Base-by-base conservation (phyloP, 1,140 invertebrate species). In the Pseudomyrmex pallidus region DNA sequence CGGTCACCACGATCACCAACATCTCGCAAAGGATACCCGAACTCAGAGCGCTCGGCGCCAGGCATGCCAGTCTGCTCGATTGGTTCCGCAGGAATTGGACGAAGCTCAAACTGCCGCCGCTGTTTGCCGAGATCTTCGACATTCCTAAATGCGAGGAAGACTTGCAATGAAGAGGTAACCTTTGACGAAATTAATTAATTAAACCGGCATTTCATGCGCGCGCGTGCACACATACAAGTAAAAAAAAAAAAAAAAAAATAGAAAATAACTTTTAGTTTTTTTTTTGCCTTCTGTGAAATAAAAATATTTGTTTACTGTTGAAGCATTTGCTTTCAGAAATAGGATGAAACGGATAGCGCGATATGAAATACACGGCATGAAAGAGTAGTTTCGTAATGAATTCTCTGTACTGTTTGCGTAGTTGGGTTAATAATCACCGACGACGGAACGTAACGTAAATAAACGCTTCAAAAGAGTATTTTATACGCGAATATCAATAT, bases 81-180 rank as follows among this genome's bases (percentile, higher is more conserved):
- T 99, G 98, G 98, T 98, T 98, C 93, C 96, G 98, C 83, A 94
- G 96, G 80, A 97, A 98, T 94, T 99, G 98, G 98, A 96, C 96
- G 76, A 96, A 97, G 89, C 95, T 99, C 52, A 96, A 96, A 83
- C 95, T 99, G 89, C 98, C 98, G 50, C 98, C 98, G 1, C 96
- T 99, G 54, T 99, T 99, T 93, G 98, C 98, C 35, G 98, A 99
- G 94, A 99, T 99, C 89, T 99, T 99, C 94, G 98, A 99, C 95
- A 99, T 99, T 95, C 98, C 98, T 64, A 98, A 98, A 94, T 96
- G 96, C 91, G 97, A 97, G 90, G 97, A 98, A 90, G 96, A 97
- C 93, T 93, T 96, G 77, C 95, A 96, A 92, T 96, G 94, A 95
- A 93, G 17, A 88, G 83, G 83, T 88, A 56, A 87, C 70, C n/a